Evolutionary conservation across 1,140 invertebrate genomes (phyloP).

Genomic region (Planococcus citri): DNA sequence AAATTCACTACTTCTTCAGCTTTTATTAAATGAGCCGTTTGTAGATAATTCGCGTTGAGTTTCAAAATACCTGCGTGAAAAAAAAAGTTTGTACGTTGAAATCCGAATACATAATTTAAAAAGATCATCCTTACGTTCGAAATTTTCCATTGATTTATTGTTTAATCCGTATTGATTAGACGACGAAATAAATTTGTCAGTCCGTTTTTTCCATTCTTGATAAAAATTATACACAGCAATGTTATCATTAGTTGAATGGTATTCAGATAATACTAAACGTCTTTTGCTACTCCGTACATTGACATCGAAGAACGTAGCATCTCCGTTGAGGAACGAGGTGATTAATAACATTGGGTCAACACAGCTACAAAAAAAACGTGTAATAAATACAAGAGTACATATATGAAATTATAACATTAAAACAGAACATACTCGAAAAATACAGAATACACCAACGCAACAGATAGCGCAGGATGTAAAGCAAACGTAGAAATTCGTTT

Average conservation of each 20-base stretch:
- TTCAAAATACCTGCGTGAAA: not conserved
- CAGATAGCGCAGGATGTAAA: conserved; percentile 42
- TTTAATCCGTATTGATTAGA: not conserved
- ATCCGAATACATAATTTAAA: not conserved
- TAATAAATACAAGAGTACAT: not conserved
- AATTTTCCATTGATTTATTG: not conserved
- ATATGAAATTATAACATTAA: conserved; percentile 10
- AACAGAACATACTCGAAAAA: conserved; percentile 36
- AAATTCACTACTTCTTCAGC: not conserved
- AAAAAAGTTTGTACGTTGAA: not conserved
- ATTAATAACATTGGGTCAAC: not conserved
- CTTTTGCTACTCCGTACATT: not conserved
- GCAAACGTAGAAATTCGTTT: conserved; percentile 38
- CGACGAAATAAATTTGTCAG: not conserved
- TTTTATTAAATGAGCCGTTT: not conserved
- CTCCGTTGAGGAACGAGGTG: not conserved
- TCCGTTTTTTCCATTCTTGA: not conserved
- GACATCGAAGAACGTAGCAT: not conserved
- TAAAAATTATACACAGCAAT: conserved; percentile 2
- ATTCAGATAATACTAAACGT: not conserved
- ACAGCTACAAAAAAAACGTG: not conserved
- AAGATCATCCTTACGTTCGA: not conserved
- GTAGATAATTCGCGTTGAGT: not conserved
- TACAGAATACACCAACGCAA: conserved; percentile 39
- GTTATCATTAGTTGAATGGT: not conserved